phyloP scores from a whole-genome alignment of 1,140 invertebrate species.

The Brachionus paranguensis region DNA sequence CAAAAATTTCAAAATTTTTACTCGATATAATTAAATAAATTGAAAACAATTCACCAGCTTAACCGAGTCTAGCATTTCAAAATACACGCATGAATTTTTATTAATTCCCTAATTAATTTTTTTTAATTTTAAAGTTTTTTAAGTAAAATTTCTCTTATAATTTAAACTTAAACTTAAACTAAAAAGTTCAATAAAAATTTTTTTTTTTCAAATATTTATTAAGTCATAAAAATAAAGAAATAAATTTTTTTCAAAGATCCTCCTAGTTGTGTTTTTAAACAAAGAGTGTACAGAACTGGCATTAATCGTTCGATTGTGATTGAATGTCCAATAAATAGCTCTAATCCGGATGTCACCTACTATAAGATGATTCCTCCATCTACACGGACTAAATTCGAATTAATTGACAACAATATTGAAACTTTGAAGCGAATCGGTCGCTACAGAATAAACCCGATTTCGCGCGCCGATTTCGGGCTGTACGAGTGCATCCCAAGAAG shows the following conservation, averaged over 20 bases:
- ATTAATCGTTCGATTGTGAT: constrained; percentile 20
- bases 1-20: too few species aligned
- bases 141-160: background rate
- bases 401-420: constrained; percentile 1
- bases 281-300: constrained; percentile 8
- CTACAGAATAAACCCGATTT: constrained; percentile 14
- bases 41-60: too few species aligned
- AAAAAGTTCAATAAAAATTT: background rate
- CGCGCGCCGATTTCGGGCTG: constrained; percentile 8
- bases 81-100: too few species aligned
- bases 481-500: constrained; percentile 37
- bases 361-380: constrained; percentile 36
- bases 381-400: constrained; percentile 6
- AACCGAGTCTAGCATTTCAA: too few species aligned
- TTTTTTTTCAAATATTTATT: background rate
- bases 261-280: constrained; percentile 26
- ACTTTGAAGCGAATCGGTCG: constrained; percentile 7
- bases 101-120: too few species aligned
- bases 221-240: background rate
- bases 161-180: background rate
- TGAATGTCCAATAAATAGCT: constrained; percentile 32
- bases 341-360: constrained; percentile 38
- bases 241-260: background rate
- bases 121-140: too few species aligned
- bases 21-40: too few species aligned